Evolutionary conservation across 2,888 invertebrate genomes (phyloP).

Genomic region (Cosmia trapezina): DNA sequence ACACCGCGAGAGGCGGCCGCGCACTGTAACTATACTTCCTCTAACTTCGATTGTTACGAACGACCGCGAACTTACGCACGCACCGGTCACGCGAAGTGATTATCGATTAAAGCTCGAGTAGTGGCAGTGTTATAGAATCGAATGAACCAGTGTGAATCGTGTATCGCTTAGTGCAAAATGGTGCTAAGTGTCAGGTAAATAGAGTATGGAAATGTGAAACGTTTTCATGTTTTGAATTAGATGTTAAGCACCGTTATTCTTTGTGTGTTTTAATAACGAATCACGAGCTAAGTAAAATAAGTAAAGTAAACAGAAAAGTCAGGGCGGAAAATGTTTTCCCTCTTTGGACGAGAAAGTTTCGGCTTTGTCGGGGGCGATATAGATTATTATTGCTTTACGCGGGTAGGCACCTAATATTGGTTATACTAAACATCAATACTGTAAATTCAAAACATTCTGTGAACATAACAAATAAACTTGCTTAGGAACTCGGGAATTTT

Average conservation of each 20-base stretch:
- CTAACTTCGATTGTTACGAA: slow-evolving; percentile 47
- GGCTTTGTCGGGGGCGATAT: background rate
- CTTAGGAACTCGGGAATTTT: background rate
- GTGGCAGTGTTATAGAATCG: slow-evolving; percentile 67
- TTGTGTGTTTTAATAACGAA: slow-evolving; percentile 12
- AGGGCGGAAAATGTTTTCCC: background rate
- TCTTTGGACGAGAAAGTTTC: background rate
- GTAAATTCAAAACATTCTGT: background rate
- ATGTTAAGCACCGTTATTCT: background rate
- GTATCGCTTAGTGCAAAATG: slow-evolving; percentile 81
- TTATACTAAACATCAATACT: background rate
- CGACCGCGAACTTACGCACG: slow-evolving; percentile 64
- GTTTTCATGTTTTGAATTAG: slow-evolving; percentile 29
- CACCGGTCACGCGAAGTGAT: slow-evolving; percentile 61
- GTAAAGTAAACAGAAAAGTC: background rate
- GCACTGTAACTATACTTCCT: slow-evolving; percentile 37
- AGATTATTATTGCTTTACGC: background rate
- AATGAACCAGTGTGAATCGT: slow-evolving; percentile 70
- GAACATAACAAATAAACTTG: background rate
- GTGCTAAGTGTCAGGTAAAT: slow-evolving; percentile 85
- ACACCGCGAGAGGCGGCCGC: slow-evolving; percentile 77
- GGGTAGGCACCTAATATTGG: background rate
- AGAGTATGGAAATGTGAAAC: slow-evolving; percentile 64
- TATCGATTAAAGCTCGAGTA: slow-evolving; percentile 44
- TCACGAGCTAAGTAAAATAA: background rate